Percentiles rank a stretch among this genome's conserved stretches.
Evolutionary conservation across 1,140 invertebrate genomes (phyloP).

Genomic region (Drosophila paulistorum): DNA sequence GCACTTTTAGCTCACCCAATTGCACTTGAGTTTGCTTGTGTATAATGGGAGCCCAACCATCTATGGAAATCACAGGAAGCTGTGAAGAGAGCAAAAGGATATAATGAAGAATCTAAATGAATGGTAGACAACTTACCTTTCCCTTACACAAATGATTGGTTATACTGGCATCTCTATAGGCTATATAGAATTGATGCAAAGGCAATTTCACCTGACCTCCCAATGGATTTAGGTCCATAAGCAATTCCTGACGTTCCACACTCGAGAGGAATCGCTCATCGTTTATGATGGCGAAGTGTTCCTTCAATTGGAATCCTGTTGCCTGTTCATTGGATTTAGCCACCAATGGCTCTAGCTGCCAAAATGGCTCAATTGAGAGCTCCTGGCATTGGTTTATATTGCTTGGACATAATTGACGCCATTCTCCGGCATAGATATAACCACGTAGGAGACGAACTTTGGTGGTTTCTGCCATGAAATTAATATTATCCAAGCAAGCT

Average conservation of each 20-base stretch:
- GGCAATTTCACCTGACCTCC: slow-evolving; percentile 85
- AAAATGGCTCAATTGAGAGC: slow-evolving; percentile 70
- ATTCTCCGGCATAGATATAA: slow-evolving; percentile 65
- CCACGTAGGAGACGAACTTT: slow-evolving; percentile 74
- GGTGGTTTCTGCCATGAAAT: slow-evolving; percentile 73
- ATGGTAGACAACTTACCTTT: slow-evolving; percentile 49
- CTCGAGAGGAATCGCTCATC: slow-evolving; percentile 84
- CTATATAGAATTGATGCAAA: slow-evolving; percentile 86
- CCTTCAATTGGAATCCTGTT: slow-evolving; percentile 58
- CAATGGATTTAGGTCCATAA: slow-evolving; percentile 84
- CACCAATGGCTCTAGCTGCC: slow-evolving; percentile 53
- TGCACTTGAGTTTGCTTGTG: slow-evolving; percentile 82
- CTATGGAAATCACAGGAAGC: slow-evolving; percentile 86
- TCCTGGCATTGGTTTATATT: slow-evolving; percentile 43
- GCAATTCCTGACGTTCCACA: slow-evolving; percentile 85
- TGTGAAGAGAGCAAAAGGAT: slow-evolving; percentile 46
- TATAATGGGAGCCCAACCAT: slow-evolving; percentile 85
- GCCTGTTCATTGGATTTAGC: slow-evolving; percentile 22
- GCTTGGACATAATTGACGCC: slow-evolving; percentile 44
- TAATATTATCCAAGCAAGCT: slow-evolving; percentile 46
- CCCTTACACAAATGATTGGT: slow-evolving; percentile 84
- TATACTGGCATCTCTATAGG: slow-evolving; percentile 85
- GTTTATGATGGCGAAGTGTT: slow-evolving; percentile 85
- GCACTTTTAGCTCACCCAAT: slow-evolving; percentile 84
- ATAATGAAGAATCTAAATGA: not conserved